Evolutionary conservation across 2,797 vertebrate genomes (phyloP).

Genomic region (Emys orbicularis): DNA sequence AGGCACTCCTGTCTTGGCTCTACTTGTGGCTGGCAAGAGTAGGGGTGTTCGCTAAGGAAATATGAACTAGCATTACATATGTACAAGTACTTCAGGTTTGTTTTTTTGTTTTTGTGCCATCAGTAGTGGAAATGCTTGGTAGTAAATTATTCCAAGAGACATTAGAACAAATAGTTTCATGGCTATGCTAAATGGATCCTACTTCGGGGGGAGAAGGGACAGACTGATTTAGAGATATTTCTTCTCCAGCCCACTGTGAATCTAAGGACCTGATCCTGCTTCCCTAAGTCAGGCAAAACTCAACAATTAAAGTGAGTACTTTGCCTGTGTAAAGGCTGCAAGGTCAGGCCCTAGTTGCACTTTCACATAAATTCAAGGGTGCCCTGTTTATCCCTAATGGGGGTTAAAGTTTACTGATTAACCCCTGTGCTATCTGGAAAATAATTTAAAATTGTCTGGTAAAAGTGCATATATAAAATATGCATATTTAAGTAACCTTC

Average conservation of each 20-base stretch:
- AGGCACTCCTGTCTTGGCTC: not conserved
- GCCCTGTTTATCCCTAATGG: not conserved
- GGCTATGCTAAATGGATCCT: not conserved
- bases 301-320: not conserved
- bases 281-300: not conserved
- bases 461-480: not conserved
- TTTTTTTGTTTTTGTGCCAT: not conserved
- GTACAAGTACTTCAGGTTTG: not conserved
- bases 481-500: not conserved
- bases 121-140: not conserved
- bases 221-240: not conserved
- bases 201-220: not conserved
- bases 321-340: not conserved
- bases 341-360: too few species aligned
- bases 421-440: not conserved
- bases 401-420: not conserved
- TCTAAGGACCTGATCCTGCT: not conserved
- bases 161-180: not conserved
- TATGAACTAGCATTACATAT: not conserved
- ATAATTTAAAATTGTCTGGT: not conserved
- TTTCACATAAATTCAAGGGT: not conserved
- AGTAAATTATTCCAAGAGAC: not conserved
- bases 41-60: not conserved
- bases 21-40: not conserved
- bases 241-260: not conserved